Evolutionary conservation across 2,797 vertebrate species (phyloP).

Genomic region (Lithobates pipiens): DNA sequence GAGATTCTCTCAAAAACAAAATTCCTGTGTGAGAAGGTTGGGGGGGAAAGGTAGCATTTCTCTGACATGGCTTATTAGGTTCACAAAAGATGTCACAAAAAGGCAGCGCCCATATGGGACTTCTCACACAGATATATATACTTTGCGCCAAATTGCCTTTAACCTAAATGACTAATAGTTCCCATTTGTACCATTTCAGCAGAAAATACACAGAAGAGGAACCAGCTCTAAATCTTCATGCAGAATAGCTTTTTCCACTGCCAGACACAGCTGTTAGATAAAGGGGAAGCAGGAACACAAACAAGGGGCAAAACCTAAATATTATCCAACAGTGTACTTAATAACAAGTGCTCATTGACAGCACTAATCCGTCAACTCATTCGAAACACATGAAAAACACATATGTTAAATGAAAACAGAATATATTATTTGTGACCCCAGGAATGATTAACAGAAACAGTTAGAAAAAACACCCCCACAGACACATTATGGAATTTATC

Average conservation of each 20-base stretch:
- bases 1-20: too few species aligned
- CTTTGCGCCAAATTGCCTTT: not conserved
- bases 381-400: not conserved
- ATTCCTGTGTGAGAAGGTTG: too few species aligned
- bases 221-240: not conserved
- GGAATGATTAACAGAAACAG: too few species aligned
- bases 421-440: not conserved
- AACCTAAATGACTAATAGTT: conserved; percentile 29
- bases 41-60: too few species aligned
- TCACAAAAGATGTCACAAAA: too few species aligned
- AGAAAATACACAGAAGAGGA: conserved; percentile 16
- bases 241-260: not conserved
- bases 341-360: not conserved
- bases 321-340: not conserved
- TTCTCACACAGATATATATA: not conserved
- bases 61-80: too few species aligned
- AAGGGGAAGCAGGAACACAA: conserved; percentile 1
- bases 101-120: not conserved
- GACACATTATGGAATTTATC: too few species aligned
- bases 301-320: conserved; percentile 9
- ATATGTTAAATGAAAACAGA: not conserved
- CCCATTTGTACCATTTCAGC: not conserved
- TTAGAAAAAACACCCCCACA: too few species aligned
- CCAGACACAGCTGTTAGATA: conserved; percentile 21
- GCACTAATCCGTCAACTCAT: not conserved